phyloP scores from a whole-genome alignment of 2,113 vertebrate species.

The Antechinus stuartii region DNA sequence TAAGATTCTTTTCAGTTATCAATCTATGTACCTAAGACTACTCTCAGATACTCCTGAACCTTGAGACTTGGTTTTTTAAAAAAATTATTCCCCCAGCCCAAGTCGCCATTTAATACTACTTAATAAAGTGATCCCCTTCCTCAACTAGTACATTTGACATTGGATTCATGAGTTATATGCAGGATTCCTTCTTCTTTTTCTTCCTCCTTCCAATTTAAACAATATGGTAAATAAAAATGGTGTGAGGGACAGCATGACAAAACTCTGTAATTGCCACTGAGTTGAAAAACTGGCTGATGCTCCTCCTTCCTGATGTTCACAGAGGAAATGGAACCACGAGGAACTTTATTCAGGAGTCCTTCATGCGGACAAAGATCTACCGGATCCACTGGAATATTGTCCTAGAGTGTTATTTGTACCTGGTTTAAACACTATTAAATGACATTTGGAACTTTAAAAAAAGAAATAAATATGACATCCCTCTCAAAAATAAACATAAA shows the following conservation, averaged over 20 bases:
- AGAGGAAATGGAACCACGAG: background rate
- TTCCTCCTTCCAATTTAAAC: background rate
- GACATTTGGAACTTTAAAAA: no score
- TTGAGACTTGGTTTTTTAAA: background rate
- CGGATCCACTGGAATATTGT: background rate
- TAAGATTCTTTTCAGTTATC: background rate
- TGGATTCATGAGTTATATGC: background rate
- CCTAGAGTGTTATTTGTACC: background rate
- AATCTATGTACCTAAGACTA: background rate
- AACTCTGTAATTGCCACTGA: background rate
- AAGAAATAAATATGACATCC: no score
- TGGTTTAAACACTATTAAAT: no score
- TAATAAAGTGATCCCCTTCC: background rate
- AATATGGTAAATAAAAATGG: background rate
- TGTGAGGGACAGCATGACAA: background rate
- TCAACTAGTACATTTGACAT: background rate
- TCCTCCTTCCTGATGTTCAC: accelerated
- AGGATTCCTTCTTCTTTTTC: background rate
- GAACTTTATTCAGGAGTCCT: background rate
- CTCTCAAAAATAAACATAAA: no score
- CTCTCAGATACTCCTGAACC: background rate
- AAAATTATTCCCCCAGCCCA: background rate
- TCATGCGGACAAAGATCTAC: background rate
- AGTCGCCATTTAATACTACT: background rate
- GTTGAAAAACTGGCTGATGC: background rate